These are phyloP conservation scores for Penaeus japonicus DNA, from an alignment of 1,140 invertebrate species.

Conservation along the genomic window DNA sequence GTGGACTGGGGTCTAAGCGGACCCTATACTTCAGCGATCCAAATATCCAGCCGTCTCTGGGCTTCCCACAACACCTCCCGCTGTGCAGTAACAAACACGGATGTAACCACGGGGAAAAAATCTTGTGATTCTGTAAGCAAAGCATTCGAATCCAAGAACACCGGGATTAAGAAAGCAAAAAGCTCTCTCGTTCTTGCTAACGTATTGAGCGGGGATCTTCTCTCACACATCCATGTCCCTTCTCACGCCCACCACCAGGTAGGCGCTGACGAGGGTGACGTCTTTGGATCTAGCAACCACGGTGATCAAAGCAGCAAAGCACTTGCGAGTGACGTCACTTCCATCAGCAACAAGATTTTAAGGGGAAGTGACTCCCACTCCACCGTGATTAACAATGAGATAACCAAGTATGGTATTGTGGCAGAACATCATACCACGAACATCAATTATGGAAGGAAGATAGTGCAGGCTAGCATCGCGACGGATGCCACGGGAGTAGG, in stretches of 20 bases:
- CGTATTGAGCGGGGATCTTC: conserved; percentile 10
- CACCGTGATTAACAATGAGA: neutral
- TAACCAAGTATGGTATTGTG: neutral
- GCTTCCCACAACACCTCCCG: neutral
- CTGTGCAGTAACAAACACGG: neutral
- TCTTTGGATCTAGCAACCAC: neutral
- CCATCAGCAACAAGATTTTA: conserved; percentile 14
- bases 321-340: neutral
- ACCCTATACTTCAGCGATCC: conserved; percentile 19
- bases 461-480: neutral
- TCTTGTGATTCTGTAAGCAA: no score
- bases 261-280: neutral
- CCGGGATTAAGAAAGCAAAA: neutral
- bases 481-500: neutral
- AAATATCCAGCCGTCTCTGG: conserved; percentile 37
- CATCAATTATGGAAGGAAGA: conserved; percentile 34
- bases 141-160: no score
- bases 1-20: conserved; percentile 26
- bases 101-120: neutral
- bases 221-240: conserved; percentile 24
- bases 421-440: neutral
- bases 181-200: neutral
- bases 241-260: conserved; percentile 3
- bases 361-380: neutral
- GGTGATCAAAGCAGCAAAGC: neutral